Percentiles rank a stretch among this genome's conserved stretches.
phyloP scores from a whole-genome alignment of 2,888 invertebrate genomes.

The Xylota segnis region DNA sequence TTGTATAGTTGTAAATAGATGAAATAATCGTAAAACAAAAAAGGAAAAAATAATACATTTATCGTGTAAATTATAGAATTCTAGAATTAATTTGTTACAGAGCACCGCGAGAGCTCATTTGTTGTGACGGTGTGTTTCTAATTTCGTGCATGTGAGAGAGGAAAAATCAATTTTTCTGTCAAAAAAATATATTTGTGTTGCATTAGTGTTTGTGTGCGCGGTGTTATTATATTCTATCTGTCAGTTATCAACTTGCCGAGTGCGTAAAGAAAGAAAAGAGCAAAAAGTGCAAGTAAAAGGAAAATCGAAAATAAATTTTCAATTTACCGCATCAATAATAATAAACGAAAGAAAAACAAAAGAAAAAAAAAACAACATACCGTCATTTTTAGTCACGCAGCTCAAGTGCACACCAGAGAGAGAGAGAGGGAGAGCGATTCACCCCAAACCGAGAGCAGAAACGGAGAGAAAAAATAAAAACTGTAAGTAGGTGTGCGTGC shows the following conservation, averaged over 20 bases:
- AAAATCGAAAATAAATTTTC: conserved; percentile 36
- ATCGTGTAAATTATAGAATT: conserved; percentile 39
- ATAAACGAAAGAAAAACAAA: too few relatives aligned
- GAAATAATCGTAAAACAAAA: too few relatives aligned
- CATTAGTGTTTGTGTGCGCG: conserved; percentile 20
- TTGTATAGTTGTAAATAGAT: conserved; percentile 68
- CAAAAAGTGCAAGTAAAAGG: conserved; percentile 47
- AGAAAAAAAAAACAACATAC: conserved; percentile 27
- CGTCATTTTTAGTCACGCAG: conserved; percentile 3
- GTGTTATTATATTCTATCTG: conserved; percentile 4
- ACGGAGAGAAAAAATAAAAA: conserved; percentile 27
- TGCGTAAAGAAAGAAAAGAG: conserved; percentile 3
- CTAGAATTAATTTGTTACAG: conserved; percentile 21
- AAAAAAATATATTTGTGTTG: conserved; percentile 25
- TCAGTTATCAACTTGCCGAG: conserved; percentile 25
- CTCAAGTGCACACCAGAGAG: conserved; percentile 27
- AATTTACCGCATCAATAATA: conserved; percentile 43
- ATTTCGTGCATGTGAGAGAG: conserved; percentile 57
- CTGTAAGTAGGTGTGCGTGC: conserved; percentile 19
- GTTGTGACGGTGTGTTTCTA: conserved; percentile 62
- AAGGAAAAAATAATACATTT: conserved; percentile 35
- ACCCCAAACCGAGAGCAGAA: background rate
- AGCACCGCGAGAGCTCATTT: conserved; percentile 24
- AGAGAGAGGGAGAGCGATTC: conserved; percentile 7
- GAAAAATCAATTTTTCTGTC: conserved; percentile 71